phyloP scores from a whole-genome alignment of 2,113 vertebrate genomes.

The Anseranas semipalmata region DNA sequence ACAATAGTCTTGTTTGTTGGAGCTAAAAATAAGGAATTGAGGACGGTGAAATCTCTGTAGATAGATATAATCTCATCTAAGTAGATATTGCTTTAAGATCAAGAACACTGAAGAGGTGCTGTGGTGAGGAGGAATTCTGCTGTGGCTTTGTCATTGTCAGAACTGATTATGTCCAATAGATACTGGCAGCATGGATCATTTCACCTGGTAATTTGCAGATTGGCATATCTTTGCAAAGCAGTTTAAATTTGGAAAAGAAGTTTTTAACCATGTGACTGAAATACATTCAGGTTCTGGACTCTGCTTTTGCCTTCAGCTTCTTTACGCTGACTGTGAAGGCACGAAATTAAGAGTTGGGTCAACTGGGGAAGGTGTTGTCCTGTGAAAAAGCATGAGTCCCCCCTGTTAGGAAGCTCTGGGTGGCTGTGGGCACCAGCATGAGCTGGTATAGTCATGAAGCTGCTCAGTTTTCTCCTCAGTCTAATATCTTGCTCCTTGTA shows the following conservation, averaged over 20 bases:
- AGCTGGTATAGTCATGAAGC: neutral
- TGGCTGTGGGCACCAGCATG: neutral
- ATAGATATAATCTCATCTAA: neutral
- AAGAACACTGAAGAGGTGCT: neutral
- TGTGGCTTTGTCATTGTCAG: neutral
- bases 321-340: neutral
- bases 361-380: neutral
- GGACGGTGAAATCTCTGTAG: neutral
- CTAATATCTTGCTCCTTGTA: accelerated
- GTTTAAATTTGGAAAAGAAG: neutral
- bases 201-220: neutral
- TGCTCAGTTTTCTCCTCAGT: neutral
- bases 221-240: neutral
- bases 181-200: neutral
- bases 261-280: neutral
- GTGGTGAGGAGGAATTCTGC: neutral
- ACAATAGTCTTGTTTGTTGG: neutral
- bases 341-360: neutral
- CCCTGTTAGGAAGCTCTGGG: neutral
- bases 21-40: neutral
- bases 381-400: neutral
- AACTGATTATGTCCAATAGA: neutral
- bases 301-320: neutral
- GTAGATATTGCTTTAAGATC: neutral
- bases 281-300: neutral